Evolutionary conservation across 2,888 invertebrate species (phyloP).

Genomic region (Callyntrura guangdongensis): DNA sequence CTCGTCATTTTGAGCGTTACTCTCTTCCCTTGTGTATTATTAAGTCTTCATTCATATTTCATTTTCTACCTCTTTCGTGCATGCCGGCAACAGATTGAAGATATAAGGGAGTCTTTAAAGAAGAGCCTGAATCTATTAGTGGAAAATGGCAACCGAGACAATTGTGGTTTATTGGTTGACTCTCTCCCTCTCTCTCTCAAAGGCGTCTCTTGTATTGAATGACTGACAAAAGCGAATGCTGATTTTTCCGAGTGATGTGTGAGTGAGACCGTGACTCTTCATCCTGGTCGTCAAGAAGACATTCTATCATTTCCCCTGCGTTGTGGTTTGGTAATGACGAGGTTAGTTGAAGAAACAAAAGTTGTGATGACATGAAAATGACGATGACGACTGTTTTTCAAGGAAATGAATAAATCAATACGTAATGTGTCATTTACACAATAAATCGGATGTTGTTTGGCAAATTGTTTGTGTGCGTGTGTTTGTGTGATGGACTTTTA

Average conservation of each 20-base stretch:
- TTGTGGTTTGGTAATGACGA: constrained; percentile 21
- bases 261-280: constrained; percentile 62
- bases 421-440: constrained; percentile 19
- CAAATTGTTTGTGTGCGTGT: constrained; percentile 4
- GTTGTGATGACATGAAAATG: constrained; percentile 11
- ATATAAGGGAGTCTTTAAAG: constrained; percentile 33
- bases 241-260: neutral
- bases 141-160: constrained; percentile 71
- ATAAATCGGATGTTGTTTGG: neutral
- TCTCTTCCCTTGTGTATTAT: neutral
- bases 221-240: neutral
- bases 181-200: neutral
- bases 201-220: neutral
- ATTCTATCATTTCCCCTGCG: neutral
- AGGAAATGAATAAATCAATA: constrained; percentile 29
- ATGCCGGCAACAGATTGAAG: constrained; percentile 20
- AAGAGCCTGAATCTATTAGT: constrained; percentile 64
- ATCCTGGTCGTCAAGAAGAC: constrained; percentile 25
- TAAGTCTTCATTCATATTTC: constrained; percentile 43
- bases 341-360: constrained; percentile 39
- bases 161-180: constrained; percentile 62
- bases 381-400: neutral
- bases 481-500: neutral
- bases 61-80: neutral
- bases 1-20: neutral